A percentile compares a stretch with the other conserved stretches of the same genome.
These are phyloP conservation scores for Drosophila paulistorum DNA, from an alignment of 1,140 invertebrate genomes.

Conservation along the genomic window DNA sequence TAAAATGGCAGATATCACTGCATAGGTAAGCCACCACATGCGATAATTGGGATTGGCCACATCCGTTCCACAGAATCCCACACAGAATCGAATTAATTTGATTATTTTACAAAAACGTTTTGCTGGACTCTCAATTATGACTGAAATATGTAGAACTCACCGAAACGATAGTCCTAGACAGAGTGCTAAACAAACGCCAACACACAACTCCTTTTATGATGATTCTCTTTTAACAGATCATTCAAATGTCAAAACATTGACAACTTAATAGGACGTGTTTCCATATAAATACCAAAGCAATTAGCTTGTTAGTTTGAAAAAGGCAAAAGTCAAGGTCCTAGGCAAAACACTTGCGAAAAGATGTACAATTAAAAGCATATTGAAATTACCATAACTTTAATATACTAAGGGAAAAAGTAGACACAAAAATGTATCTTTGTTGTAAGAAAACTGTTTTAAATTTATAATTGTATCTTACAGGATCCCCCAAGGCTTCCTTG, in stretches of 20 bases:
- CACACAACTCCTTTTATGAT: constrained; percentile 36
- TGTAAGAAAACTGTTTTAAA: too few relatives aligned
- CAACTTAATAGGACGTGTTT: constrained; percentile 42
- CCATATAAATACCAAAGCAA: background rate
- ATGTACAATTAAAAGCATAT: too few relatives aligned
- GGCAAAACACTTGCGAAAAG: too few relatives aligned
- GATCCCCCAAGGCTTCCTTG: too few relatives aligned
- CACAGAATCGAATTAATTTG: constrained; percentile 50
- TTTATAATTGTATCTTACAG: too few relatives aligned
- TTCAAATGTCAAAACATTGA: constrained; percentile 58
- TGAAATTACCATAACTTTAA: too few relatives aligned
- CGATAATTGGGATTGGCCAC: constrained; percentile 49
- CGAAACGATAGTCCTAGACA: background rate
- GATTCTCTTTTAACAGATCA: background rate
- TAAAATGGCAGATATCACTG: constrained; percentile 22
- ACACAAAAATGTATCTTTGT: too few relatives aligned
- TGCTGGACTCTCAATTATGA: constrained; percentile 26
- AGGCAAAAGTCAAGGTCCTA: constrained; percentile 13
- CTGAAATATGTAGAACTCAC: background rate
- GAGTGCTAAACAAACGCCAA: background rate
- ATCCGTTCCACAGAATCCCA: constrained; percentile 50
- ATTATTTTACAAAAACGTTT: constrained; percentile 40
- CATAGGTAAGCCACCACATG: constrained; percentile 57
- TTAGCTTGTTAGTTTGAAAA: constrained; percentile 1
- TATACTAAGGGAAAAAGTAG: background rate